Base-by-base conservation (phyloP, 2,113 vertebrate genomes). In the Struthio camelus region DNA sequence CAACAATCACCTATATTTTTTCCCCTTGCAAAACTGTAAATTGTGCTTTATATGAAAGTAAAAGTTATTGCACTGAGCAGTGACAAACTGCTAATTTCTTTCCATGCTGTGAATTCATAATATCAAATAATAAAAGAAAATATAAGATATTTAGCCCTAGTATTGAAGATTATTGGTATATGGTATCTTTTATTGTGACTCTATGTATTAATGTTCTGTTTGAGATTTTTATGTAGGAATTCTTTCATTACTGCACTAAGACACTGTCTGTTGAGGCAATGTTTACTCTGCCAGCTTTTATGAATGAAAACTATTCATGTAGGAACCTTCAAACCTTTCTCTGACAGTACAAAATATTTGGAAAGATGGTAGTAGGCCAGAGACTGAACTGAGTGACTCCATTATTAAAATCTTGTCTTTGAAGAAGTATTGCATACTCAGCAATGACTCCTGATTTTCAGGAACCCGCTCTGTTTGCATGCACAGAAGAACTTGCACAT, bases 11-110 rank as follows among this genome's bases (percentile, higher is more conserved):
- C 32, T 56, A 5, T 76, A 20, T 50, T 91, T 1, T 85, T 32
- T n/a, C n/a, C 2, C 8, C 8, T 72, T 76, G 25, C 3, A 86
- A 40, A 77, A 62, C 3, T 32, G 3, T 28, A 6, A 1, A 0
- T 24, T 89, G 48, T 3, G 6, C 12, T 62, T 84, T 46, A 4
- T 30, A n/a, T 48, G 18, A 87, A 77, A 58, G 16, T 32, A 88
- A 87, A 19, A 2, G 4, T 14, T 77, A 22, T 80, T 80, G 5
- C 10, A 22, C 20, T 73, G 18, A n/a, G 6, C 2, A 80, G 3
- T 91, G 58, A 56, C 71, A 30, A 79, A 53, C 40, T n/a, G 10
- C 7, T 16, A 11, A 46, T 46, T 92, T 77, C 17, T 51, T 85
- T 71, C 20, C 0, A 6, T 42, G 24, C 5, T 83, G 32, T 7